phyloP scores from a whole-genome alignment of 2,113 vertebrate genomes.

The Elephantulus edwardii region DNA sequence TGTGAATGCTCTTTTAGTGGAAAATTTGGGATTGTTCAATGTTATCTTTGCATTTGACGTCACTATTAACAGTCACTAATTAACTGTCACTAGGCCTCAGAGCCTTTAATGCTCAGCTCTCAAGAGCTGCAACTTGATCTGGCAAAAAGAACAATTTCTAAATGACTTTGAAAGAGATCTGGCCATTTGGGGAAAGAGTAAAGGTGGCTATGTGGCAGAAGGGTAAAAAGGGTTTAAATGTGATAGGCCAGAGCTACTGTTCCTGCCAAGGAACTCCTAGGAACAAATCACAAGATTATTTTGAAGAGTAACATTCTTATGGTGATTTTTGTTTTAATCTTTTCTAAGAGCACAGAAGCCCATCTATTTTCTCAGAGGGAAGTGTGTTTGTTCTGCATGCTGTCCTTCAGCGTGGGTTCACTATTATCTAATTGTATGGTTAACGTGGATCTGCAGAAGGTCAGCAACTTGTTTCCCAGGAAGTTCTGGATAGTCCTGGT shows the following conservation, averaged over 20 bases:
- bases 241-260: not conserved
- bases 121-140: not conserved
- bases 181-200: not conserved
- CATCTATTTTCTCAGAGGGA: conserved; percentile 24
- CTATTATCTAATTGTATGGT: not conserved
- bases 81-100: not conserved
- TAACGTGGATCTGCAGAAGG: not conserved
- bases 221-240: not conserved
- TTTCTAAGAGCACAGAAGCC: not conserved
- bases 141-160: not conserved
- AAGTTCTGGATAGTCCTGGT: not conserved
- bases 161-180: not conserved
- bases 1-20: not conserved
- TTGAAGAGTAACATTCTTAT: not conserved
- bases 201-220: not conserved
- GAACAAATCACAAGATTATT: not conserved
- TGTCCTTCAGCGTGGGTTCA: not conserved
- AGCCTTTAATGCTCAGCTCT: not conserved
- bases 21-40: not conserved
- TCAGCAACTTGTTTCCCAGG: not conserved
- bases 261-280: not conserved
- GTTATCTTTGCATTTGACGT: not conserved
- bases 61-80: not conserved
- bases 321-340: not conserved
- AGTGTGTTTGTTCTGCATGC: not conserved